A percentile compares a stretch with the other conserved stretches of the same genome.
Evolutionary conservation across 2,113 vertebrate species (phyloP).

Genomic region (Isurus oxyrinchus): DNA sequence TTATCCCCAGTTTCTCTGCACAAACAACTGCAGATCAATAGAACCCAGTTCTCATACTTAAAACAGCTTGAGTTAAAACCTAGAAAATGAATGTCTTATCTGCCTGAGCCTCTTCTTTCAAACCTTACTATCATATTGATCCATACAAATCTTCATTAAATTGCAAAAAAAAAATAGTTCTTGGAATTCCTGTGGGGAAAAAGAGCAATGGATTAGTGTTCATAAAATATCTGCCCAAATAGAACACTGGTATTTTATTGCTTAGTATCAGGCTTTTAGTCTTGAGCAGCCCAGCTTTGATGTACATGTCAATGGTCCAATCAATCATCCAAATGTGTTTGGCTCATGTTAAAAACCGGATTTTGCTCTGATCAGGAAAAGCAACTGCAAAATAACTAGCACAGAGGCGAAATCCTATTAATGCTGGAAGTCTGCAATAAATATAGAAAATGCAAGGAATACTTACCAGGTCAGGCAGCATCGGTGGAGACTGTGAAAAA

Average conservation of each 20-base stretch:
- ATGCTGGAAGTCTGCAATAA: background rate
- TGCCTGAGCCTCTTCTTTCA: background rate
- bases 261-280: background rate
- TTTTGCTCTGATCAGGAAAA: background rate
- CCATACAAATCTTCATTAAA: constrained; percentile 2
- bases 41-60: background rate
- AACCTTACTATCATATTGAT: constrained; percentile 5
- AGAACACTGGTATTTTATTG: background rate
- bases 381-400: background rate
- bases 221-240: background rate
- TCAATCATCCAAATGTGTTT: background rate
- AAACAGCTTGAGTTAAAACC: background rate
- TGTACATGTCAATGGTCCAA: background rate
- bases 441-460: background rate
- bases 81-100: background rate
- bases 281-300: background rate
- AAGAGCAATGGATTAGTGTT: background rate
- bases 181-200: background rate
- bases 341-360: background rate
- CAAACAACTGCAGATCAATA: background rate
- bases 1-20: background rate
- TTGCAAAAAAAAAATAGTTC: background rate
- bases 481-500: background rate
- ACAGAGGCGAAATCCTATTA: background rate
- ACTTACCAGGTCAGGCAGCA: background rate